Percentiles rank a stretch among this genome's conserved stretches.
phyloP scores from a whole-genome alignment of 2,888 invertebrate species.

The Hypena proboscidalis region DNA sequence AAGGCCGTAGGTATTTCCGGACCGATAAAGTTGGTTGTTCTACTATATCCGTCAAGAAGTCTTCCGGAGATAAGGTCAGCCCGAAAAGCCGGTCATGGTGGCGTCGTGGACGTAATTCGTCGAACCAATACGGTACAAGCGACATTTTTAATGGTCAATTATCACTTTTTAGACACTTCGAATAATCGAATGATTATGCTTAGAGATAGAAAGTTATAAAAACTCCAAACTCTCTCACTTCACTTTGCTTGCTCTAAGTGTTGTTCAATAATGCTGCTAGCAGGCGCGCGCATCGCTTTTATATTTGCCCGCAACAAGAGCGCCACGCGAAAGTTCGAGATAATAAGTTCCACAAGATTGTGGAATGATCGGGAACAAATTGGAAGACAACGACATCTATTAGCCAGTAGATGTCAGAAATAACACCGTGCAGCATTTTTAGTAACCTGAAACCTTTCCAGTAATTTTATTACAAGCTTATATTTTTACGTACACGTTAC shows the following conservation, averaged over 20 bases:
- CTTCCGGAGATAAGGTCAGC: conserved; percentile 66
- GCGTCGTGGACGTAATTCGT: conserved; percentile 65
- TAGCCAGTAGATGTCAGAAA: conserved; percentile 14
- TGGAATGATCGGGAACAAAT: conserved; percentile 5
- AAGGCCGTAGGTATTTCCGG: conserved; percentile 68
- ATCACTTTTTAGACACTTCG: conserved; percentile 3
- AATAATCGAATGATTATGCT: too few relatives aligned
- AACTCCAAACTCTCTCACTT: conserved; percentile 26
- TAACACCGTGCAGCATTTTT: too few relatives aligned
- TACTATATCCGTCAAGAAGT: conserved; percentile 66
- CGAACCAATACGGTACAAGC: conserved; percentile 68
- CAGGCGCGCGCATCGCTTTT: conserved; percentile 49
- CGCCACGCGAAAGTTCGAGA: background rate
- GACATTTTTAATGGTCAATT: conserved; percentile 54
- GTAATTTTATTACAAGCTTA: too few relatives aligned
- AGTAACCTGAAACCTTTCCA: too few relatives aligned
- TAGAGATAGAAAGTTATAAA: too few relatives aligned
- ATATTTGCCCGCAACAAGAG: conserved; percentile 41
- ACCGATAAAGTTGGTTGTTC: conserved; percentile 58
- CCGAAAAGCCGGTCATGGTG: conserved; percentile 72
- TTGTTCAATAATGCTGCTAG: conserved; percentile 44
- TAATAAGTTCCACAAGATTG: conserved; percentile 20
- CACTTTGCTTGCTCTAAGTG: conserved; percentile 6
- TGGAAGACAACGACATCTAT: conserved; percentile 26
- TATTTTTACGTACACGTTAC: too few relatives aligned